Percentiles rank a stretch among this genome's conserved stretches.
Evolutionary conservation across 2,888 invertebrate genomes (phyloP).

Genomic region (Muschampia plurimacula): DNA sequence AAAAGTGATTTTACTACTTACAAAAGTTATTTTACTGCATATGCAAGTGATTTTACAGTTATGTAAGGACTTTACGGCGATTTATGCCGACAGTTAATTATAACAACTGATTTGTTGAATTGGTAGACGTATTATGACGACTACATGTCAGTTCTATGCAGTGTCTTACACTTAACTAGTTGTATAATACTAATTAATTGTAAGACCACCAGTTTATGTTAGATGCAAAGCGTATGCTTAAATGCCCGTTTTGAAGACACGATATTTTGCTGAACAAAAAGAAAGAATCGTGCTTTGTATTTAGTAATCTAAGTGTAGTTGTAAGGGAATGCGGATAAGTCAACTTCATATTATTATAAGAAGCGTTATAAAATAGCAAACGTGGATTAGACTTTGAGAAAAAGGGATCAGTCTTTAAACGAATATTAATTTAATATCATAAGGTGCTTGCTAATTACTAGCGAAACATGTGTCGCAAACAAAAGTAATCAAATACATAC

Average conservation of each 20-base stretch:
- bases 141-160: neutral
- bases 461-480: slow-evolving; percentile 31
- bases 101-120: neutral
- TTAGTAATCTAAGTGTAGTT: neutral
- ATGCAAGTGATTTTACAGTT: neutral
- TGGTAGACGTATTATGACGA: neutral
- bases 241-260: neutral
- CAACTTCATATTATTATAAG: neutral
- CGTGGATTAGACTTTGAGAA: neutral
- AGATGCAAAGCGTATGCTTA: neutral
- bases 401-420: neutral
- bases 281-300: neutral
- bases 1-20: no score
- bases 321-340: neutral
- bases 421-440: slow-evolving; percentile 14
- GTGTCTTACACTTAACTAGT: neutral
- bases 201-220: neutral
- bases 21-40: neutral
- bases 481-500: slow-evolving; percentile 10
- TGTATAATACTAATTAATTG: neutral
- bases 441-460: slow-evolving; percentile 40
- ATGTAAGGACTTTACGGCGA: neutral
- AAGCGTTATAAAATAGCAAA: neutral
- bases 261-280: neutral
- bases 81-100: neutral